These are phyloP conservation scores for Drosophila greeni DNA, from an alignment of 2,888 invertebrate species.

Conservation along the genomic window DNA sequence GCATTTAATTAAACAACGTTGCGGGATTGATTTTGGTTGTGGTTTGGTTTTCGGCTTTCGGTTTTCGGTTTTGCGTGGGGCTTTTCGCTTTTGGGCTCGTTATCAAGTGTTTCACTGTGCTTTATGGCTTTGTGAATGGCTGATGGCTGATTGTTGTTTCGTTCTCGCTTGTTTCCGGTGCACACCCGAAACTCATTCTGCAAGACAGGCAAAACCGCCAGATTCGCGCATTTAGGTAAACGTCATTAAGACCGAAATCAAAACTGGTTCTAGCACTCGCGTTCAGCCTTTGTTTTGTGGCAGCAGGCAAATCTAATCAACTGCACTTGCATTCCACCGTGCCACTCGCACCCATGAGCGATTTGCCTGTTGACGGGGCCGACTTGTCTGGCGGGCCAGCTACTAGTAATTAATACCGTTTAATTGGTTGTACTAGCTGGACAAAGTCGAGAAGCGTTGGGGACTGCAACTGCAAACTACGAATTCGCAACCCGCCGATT, in stretches of 20 bases:
- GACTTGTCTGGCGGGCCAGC: slow-evolving; percentile 48
- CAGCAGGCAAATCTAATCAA: slow-evolving; percentile 56
- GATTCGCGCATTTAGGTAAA: slow-evolving; percentile 8
- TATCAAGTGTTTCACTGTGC: slow-evolving; percentile 27
- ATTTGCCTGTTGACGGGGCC: slow-evolving; percentile 43
- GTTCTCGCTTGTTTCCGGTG: slow-evolving; percentile 27
- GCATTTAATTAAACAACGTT: slow-evolving; percentile 24
- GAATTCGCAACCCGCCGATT: slow-evolving; percentile 31
- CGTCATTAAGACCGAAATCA: slow-evolving; percentile 15
- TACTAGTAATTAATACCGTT: slow-evolving; percentile 41
- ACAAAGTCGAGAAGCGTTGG: slow-evolving; percentile 21
- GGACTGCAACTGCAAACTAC: slow-evolving; percentile 23
- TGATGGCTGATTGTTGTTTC: slow-evolving; percentile 20
- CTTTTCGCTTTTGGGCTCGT: slow-evolving; percentile 13
- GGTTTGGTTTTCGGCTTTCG: slow-evolving; percentile 2
- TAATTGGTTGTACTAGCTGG: slow-evolving; percentile 48
- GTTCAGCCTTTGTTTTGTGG: slow-evolving; percentile 26
- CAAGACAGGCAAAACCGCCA: slow-evolving; percentile 14
- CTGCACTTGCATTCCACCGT: slow-evolving; percentile 64
- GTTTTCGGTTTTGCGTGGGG: slow-evolving; percentile 12
- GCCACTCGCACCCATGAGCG: slow-evolving; percentile 18
- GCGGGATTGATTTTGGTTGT: slow-evolving; percentile 15
- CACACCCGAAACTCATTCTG: slow-evolving; percentile 28
- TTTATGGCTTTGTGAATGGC: slow-evolving; percentile 35
- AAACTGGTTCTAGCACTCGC: slow-evolving; percentile 19